A percentile compares a stretch with the other conserved stretches of the same genome.
Conservation (phyloP, 2,888 invertebrate species). For the Hydraecia micacea region DNA sequence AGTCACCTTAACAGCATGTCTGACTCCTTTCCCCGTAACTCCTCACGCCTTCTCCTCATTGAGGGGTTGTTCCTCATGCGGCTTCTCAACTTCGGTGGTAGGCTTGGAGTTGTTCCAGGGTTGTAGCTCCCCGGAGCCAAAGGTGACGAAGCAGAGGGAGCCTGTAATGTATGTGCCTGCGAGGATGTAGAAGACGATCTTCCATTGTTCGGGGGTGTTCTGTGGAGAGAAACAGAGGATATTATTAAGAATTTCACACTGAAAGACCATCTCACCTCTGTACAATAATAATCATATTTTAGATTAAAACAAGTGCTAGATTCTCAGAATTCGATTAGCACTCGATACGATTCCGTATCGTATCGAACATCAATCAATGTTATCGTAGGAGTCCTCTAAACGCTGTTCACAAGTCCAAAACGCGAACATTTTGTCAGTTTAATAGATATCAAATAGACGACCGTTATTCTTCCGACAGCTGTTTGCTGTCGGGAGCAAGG, state of each 20-base stretch:
- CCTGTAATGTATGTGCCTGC: conserved; percentile 93
- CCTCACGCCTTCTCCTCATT: conserved; percentile 81
- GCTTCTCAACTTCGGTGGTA: conserved; percentile 62
- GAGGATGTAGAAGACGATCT: conserved; percentile 95
- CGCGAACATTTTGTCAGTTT: too few species aligned
- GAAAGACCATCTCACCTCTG: too few species aligned
- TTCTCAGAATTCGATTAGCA: too few species aligned
- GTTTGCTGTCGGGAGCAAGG: too few species aligned
- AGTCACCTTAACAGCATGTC: conserved; percentile 40
- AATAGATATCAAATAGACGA: too few species aligned
- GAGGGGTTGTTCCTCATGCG: conserved; percentile 82
- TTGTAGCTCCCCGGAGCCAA: conserved; percentile 93
- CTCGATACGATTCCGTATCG: too few species aligned
- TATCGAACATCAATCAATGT: too few species aligned
- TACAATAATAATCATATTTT: too few species aligned
- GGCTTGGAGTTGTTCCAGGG: conserved; percentile 80
- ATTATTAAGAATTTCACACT: background rate
- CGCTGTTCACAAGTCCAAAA: too few species aligned
- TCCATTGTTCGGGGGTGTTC: conserved; percentile 95
- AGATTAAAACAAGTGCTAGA: too few species aligned
- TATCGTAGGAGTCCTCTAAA: too few species aligned
- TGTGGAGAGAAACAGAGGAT: conserved; percentile 68
- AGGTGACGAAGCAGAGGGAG: conserved; percentile 90
- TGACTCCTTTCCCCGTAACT: conserved; percentile 32
- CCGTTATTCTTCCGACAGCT: too few species aligned